Conservation (phyloP, 37 sponge, comb jelly and placozoan genomes). For the Eunapius fragilis region DNA sequence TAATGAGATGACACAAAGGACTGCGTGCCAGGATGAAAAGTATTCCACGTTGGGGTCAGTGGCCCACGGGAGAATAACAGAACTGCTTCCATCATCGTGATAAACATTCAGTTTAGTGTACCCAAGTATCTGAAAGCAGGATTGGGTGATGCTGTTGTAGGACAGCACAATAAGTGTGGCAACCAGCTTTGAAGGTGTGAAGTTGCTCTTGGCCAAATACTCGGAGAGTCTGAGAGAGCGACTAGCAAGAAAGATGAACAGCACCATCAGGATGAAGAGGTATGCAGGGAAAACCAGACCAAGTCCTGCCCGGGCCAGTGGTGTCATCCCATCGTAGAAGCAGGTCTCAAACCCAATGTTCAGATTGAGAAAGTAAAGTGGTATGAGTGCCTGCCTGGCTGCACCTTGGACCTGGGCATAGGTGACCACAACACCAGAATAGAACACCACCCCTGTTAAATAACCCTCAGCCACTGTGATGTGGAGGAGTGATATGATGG, state of each 20-base stretch:
- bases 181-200: conserved; percentile 33
- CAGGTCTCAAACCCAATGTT: conserved; percentile 39
- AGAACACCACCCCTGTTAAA: conserved; percentile 53
- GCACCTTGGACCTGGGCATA: not conserved
- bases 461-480: conserved; percentile 47
- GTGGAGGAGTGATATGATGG: conserved; percentile 14
- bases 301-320: conserved; percentile 5
- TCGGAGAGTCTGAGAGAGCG: conserved; percentile 2
- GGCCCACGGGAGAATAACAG: conserved; percentile 1
- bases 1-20: conserved; percentile 31
- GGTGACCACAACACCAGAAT: conserved; percentile 23
- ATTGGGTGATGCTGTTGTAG: conserved; percentile 27
- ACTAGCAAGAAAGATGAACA: conserved; percentile 22
- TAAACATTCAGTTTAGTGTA: not conserved
- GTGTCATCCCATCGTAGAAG: conserved; percentile 63
- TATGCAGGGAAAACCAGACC: conserved; percentile 50
- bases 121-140: conserved; percentile 28
- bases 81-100: not conserved
- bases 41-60: conserved; percentile 37
- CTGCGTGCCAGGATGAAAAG: conserved; percentile 17
- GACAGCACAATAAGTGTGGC: conserved; percentile 42
- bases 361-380: conserved; percentile 37
- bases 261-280: conserved; percentile 42
- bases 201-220: conserved; percentile 1
- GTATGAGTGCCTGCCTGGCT: not conserved